Base-by-base conservation (phyloP, 2,113 vertebrate species). In the Coptodon bakossiorum region DNA sequence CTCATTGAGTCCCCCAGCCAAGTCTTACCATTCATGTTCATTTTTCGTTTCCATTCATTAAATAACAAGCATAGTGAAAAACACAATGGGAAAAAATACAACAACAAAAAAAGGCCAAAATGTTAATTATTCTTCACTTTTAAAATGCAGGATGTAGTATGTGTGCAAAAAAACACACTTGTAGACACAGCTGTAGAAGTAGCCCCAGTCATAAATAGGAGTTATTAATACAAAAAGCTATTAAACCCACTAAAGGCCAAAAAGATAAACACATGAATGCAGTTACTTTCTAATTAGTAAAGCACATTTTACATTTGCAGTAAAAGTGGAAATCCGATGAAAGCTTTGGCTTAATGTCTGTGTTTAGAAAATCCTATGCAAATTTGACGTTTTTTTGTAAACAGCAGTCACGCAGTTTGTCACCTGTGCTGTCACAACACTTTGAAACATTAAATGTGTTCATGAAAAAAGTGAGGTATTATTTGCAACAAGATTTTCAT, bases 401-500 rank as follows among this genome's bases (percentile, higher is more conserved):
- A 84, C 52, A 54, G n/a, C 29, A 5, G 17, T 14, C 5, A 12
- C 1, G 34, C 78, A 66, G 6, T 76, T 83, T 71, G 16, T 57
- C 63, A 59, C 29, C 54, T 78, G 71, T 43, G 11, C 82, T 48
- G 24, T 61, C 19, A 80, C 31, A 71, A 34, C 27, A 66, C 17
- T 50, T 8, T 24, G 52, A 85, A 68, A 88, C 61, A 87, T 24
- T 16, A 78, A 76, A 82, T 36, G 34, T 12, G 10, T 9, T 38
- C 68, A 53, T 59, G 12, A 68, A 87, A 22, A 84, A 80, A 73
- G n/a, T 6, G 27, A 29, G 22, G 6, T 16, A 27, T 9, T 3
- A 92, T 91, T 93, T 93, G 94, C 90, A 90, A 88, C 16, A 19
- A 50, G 9, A 85, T 93, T 91, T 93, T 85, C 89, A 89, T 91